A percentile compares a stretch with the other conserved stretches of the same genome.
Conservation (phyloP, 1,140 invertebrate genomes). For the Chrysomallon squamiferum region DNA sequence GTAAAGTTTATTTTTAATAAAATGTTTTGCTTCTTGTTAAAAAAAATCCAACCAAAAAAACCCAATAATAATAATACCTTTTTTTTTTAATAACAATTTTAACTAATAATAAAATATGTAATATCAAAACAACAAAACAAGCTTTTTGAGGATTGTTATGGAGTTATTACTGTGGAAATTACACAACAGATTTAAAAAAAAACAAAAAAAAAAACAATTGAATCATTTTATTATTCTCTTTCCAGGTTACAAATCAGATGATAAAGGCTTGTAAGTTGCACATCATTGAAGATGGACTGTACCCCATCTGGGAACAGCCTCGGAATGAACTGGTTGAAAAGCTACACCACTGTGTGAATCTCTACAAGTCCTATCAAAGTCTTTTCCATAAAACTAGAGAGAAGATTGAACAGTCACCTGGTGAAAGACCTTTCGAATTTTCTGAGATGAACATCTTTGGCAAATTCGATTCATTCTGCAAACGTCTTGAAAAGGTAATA, state of each 20-base stretch:
- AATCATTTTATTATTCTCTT: conserved; percentile 27
- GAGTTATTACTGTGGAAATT: too few species aligned
- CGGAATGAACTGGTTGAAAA: conserved; percentile 74
- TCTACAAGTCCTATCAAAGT: conserved; percentile 76
- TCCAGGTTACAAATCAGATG: conserved; percentile 94
- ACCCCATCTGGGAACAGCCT: conserved; percentile 88
- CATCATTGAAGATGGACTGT: conserved; percentile 82
- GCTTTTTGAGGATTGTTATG: too few species aligned
- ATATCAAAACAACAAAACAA: too few species aligned
- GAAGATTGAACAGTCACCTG: conserved; percentile 62
- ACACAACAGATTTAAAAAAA: too few species aligned
- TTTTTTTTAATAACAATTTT: too few species aligned
- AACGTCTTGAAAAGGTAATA: conserved; percentile 75
- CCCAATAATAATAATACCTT: too few species aligned
- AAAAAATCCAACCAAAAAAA: too few species aligned
- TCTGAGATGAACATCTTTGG: conserved; percentile 96
- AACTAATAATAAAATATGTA: too few species aligned
- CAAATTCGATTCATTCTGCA: conserved; percentile 91
- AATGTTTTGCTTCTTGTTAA: too few species aligned
- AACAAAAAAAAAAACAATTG: too few species aligned
- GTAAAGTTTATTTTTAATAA: too few species aligned
- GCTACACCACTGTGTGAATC: conserved; percentile 81
- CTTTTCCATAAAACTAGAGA: conserved; percentile 63
- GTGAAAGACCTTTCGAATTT: conserved; percentile 81
- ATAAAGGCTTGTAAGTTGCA: conserved; percentile 91